These are phyloP conservation scores for Scortum barcoo DNA, from an alignment of 2,113 vertebrate genomes.

Conservation along the genomic window DNA sequence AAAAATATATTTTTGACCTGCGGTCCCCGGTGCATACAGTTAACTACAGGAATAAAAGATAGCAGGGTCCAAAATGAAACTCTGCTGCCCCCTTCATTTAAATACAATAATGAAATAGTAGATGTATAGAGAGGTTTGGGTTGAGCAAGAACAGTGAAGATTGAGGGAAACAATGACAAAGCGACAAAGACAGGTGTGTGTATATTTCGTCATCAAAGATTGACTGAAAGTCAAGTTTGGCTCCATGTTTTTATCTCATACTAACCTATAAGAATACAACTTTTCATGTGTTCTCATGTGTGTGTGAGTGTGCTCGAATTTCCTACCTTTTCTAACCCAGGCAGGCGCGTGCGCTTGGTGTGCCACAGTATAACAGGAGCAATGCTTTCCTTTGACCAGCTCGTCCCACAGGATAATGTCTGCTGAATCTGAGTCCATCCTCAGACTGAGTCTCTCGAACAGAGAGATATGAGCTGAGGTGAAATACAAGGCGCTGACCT, in stretches of 20 bases:
- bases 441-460: slow-evolving; percentile 75
- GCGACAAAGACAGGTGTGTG: neutral
- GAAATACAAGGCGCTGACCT: slow-evolving; percentile 86
- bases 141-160: neutral
- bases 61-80: slow-evolving; percentile 2
- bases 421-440: slow-evolving; percentile 74
- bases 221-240: neutral
- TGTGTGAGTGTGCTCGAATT: neutral
- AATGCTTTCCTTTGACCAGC: slow-evolving; percentile 83
- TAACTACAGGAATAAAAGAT: neutral
- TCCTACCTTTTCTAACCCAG: slow-evolving; percentile 89
- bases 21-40: slow-evolving; percentile 1
- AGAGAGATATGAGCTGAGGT: slow-evolving; percentile 80
- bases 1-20: neutral
- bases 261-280: neutral
- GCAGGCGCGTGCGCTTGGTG: slow-evolving; percentile 82
- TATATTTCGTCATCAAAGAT: slow-evolving; percentile 2
- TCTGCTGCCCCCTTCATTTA: neutral
- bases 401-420: slow-evolving; percentile 85
- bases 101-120: slow-evolving; percentile 2
- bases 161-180: neutral
- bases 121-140: neutral
- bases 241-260: neutral
- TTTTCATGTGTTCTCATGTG: no score
- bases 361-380: slow-evolving; percentile 80